Percentiles rank a stretch among this genome's conserved stretches.
Conservation (phyloP, 2,797 vertebrate genomes). For the Corythornis leucogaster region DNA sequence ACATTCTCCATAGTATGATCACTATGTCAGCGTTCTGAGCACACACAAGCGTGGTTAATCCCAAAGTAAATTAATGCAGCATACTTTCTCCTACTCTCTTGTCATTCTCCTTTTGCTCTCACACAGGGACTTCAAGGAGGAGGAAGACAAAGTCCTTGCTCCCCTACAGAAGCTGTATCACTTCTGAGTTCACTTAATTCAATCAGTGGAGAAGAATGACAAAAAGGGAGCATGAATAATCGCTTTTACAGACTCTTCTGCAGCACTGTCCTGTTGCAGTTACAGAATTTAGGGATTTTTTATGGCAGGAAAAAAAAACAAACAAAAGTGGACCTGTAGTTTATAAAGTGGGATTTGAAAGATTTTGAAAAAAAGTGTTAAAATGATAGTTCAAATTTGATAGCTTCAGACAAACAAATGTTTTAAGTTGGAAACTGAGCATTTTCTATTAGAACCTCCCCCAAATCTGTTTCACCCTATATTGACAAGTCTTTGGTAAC, state of each 20-base stretch:
- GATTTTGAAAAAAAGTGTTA: not conserved
- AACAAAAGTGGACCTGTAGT: not conserved
- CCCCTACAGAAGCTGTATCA: not conserved
- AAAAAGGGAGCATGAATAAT: not conserved
- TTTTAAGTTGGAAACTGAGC: not conserved
- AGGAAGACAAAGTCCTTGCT: not conserved
- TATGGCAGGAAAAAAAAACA: not conserved
- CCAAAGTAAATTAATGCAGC: not conserved
- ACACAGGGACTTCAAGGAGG: not conserved
- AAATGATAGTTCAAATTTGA: not conserved
- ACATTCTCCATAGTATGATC: not conserved
- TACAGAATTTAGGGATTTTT: not conserved
- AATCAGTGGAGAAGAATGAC: not conserved
- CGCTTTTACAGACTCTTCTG: not conserved
- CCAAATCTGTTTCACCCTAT: not conserved
- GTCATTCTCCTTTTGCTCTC: not conserved
- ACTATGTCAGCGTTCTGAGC: not conserved
- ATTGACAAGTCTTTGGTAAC: not conserved
- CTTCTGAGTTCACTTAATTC: not conserved
- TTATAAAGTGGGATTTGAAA: not conserved
- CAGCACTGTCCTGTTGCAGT: not conserved
- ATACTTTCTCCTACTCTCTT: not conserved
- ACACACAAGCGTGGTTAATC: not conserved
- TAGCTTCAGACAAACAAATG: not conserved
- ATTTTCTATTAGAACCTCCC: not conserved